Evolutionary conservation across 2,797 vertebrate genomes (phyloP), one percentile per base, ranked within the genome.

Genomic region (Oceanodroma leucorhoa): DNA sequence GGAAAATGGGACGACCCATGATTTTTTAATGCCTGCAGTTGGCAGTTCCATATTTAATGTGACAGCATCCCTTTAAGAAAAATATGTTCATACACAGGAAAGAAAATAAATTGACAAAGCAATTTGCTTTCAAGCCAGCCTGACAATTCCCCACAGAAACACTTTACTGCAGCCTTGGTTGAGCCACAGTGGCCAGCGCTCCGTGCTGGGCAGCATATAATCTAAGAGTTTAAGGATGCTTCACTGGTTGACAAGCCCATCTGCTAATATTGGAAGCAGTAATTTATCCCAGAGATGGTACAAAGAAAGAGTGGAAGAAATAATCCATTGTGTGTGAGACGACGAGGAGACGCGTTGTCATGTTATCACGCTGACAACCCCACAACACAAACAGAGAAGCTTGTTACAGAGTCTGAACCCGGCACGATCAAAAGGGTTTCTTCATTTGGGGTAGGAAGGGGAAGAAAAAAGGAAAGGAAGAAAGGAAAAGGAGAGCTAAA

Each of bases 1-100:
- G 51, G 94, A 96, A 96, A 96, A 96, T 94, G 93, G 96, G 93
- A 93, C 95, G 80, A 85, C 72, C 94, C 70, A 93, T 96, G 95
- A 96, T 94, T 97, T 96, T 96, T 96, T 95, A 96, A 96, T 96
- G 95, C 26, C 72, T 66, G 69, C 87, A 65, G 65, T 72, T 94
- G 95, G 95, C 91, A 91, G 94, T 76, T 94, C 95, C 89, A 79
- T 86, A 81, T 93, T 96, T 94, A 91, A 90, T 51, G 51, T 78
- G 91, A 94, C 95, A 97, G 84, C 92, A 92, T 86, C 92, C 91
- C 94, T 93, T 92, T 89, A 92, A 95, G 94, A 94, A 58, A 94
- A 88, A 82, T 43, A 84, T 41, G 46, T 88, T 94, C 85, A 43
- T 61, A 87, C 66, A 69, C 87, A 79, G 77, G 58, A 12, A 94